Evolutionary conservation across 2,797 vertebrate species (phyloP), one percentile per base, ranked within the genome.

Genomic region (Sylvia borin): DNA sequence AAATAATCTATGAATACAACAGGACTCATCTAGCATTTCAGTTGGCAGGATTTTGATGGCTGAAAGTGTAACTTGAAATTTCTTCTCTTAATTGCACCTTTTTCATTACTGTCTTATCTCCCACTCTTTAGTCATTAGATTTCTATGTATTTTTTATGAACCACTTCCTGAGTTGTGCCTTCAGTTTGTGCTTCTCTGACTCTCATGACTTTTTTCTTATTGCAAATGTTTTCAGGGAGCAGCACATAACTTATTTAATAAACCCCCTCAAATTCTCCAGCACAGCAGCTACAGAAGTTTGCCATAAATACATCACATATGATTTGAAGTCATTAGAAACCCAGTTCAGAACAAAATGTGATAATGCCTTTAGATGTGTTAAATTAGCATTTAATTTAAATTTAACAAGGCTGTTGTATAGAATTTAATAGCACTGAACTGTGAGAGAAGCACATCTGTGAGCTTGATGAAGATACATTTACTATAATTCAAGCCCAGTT

Each of bases 371-470:
- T 86, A 93, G 51, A 77, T 94, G 72, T 92, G 80, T 80, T 94
- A 93, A 90, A 93, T 76, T 66, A 93, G 53, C 64, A 92, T 77
- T 93, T 96, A 93, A 97, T 96, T 97, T 93, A 83, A 78, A 94
- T 93, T 94, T 95, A 95, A 93, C 88, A 73, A 94, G 73, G 55
- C 18, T 88, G 27, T 70, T 95, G 32, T 89, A 83, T 88, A 65
- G 65, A 55, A 88, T 88, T 88, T 73, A 60, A 62, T 51, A 74
- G 75, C 65, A 71, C 90, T 92, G 60, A 53, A 67, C 32, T 93
- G 31, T 83, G 80, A 85, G 36, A 51, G 61, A 62, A 83, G 72
- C 38, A 71, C 74, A 74, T 93, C 25, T 93, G 57, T 45, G 91
- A 88, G 19, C 53, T 31, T 79, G 67, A 84, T 95, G 67, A 71